A percentile compares a stretch with the other conserved stretches of the same genome.
These are phyloP conservation scores for Scolopax bukidnonensis DNA, from an alignment of 2,797 vertebrate species.

Conservation along the genomic window DNA sequence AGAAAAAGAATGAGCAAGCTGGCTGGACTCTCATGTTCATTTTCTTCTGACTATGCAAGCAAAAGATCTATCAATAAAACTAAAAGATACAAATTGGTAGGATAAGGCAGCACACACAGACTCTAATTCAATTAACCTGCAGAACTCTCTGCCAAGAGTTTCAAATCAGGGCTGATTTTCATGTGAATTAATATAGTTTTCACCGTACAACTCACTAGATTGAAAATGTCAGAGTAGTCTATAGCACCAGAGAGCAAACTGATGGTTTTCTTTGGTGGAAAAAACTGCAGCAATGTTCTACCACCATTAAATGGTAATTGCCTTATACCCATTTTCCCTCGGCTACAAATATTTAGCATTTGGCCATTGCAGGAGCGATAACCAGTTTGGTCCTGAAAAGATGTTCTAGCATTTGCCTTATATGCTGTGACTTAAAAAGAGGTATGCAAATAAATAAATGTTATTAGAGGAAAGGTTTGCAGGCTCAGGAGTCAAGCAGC, in stretches of 20 bases:
- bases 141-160: not conserved
- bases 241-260: not conserved
- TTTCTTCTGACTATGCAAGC: not conserved
- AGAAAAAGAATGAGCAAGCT: not conserved
- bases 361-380: not conserved
- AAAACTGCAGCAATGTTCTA: not conserved
- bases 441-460: not conserved
- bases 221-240: constrained; percentile 19
- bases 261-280: not conserved
- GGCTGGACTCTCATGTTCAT: not conserved
- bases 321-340: not conserved
- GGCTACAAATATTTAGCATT: not conserved
- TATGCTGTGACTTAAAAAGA: not conserved
- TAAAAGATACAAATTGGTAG: constrained; percentile 24
- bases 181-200: constrained; percentile 1
- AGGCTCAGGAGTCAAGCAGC: not conserved
- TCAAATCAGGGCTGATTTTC: constrained; percentile 18
- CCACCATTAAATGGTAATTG: not conserved
- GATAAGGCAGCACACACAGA: not conserved
- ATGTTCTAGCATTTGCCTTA: not conserved
- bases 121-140: constrained; percentile 35
- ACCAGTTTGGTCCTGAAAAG: not conserved
- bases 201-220: not conserved
- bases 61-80: constrained; percentile 12
- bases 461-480: not conserved